Conservation (phyloP, 2,888 invertebrate genomes). For the Stramonita haemastoma region DNA sequence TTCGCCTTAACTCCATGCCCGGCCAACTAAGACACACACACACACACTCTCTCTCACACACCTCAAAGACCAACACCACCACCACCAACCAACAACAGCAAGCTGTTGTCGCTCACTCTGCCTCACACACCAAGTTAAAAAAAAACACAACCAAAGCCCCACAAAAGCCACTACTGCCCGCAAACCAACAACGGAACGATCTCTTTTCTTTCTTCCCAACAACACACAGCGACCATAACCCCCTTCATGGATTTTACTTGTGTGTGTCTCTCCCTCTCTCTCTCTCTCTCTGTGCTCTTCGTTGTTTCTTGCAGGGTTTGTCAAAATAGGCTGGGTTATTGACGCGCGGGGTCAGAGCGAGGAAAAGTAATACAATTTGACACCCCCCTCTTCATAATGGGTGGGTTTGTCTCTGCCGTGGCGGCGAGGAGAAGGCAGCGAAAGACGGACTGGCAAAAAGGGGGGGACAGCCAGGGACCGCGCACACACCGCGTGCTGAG, state of each 20-base stretch:
- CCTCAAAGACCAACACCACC: conserved; percentile 62
- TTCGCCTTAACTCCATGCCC: conserved; percentile 49
- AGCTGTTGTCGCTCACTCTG: conserved; percentile 61
- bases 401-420: conserved; percentile 56
- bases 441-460: conserved; percentile 26
- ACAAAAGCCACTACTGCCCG: conserved; percentile 34
- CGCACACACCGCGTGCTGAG: conserved; percentile 14
- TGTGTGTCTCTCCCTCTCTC: not conserved
- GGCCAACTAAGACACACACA: not conserved
- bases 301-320: conserved; percentile 18
- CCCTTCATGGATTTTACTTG: not conserved
- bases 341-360: conserved; percentile 48
- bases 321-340: conserved; percentile 57
- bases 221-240: too few relatives aligned
- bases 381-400: conserved; percentile 44
- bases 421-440: conserved; percentile 34
- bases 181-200: too few relatives aligned
- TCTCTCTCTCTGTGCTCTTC: not conserved
- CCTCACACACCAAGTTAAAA: conserved; percentile 49
- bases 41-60: too few relatives aligned
- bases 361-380: conserved; percentile 52
- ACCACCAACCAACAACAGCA: too few relatives aligned
- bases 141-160: conserved; percentile 50
- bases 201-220: too few relatives aligned
- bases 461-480: conserved; percentile 25